These are phyloP conservation scores for Drosophila tripunctata DNA, from an alignment of 2,888 invertebrate species.

Conservation along the genomic window DNA sequence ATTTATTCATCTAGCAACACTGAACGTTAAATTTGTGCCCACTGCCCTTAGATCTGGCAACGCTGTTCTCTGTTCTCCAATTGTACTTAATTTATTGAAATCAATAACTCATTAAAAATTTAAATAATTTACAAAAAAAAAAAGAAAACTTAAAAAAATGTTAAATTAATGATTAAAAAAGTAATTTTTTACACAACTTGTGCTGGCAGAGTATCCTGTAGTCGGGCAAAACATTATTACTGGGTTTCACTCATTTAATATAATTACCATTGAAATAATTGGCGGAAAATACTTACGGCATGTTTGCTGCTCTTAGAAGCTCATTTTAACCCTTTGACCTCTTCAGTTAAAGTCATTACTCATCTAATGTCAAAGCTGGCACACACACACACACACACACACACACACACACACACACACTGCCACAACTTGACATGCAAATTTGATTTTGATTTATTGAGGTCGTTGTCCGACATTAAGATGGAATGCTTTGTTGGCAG, in stretches of 20 bases:
- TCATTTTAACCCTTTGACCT: background rate
- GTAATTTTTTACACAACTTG: no score
- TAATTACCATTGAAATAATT: conserved; percentile 24
- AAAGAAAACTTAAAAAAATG: no score
- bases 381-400: background rate
- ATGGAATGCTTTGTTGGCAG: no score
- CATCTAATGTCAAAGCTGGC: background rate
- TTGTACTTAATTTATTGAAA: conserved; percentile 46
- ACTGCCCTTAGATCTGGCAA: conserved; percentile 5
- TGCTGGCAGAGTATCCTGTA: no score
- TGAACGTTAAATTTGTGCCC: background rate
- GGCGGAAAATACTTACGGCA: background rate
- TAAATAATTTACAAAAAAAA: conserved; percentile 12
- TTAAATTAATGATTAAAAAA: no score
- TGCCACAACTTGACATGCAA: background rate
- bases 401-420: background rate
- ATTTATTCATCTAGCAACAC: conserved; percentile 29
- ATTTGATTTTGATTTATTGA: conserved; percentile 6
- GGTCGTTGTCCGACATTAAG: background rate
- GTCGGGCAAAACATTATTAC: no score
- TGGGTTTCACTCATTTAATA: conserved; percentile 40
- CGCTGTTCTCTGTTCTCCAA: conserved; percentile 6
- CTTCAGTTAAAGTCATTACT: background rate
- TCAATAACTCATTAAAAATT: conserved; percentile 31
- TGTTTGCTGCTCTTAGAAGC: background rate